phyloP scores from a whole-genome alignment of 2,113 vertebrate species.

The Neolamprologus variostigma region DNA sequence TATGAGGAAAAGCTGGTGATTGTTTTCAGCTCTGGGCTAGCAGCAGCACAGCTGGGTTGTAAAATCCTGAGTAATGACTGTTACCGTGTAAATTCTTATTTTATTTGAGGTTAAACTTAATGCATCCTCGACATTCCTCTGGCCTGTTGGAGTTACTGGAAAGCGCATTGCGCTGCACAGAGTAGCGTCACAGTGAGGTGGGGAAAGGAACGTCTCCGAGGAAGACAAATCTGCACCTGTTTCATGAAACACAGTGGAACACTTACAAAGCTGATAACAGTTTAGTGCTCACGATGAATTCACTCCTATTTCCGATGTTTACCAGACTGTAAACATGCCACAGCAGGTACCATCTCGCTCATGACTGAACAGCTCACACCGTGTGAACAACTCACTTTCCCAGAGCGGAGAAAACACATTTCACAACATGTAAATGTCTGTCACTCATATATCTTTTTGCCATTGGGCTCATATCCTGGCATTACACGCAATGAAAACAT shows the following conservation, averaged over 20 bases:
- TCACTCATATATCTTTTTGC: not conserved
- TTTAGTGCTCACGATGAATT: not conserved
- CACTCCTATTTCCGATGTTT: not conserved
- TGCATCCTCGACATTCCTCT: not conserved
- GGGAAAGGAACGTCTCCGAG: not conserved
- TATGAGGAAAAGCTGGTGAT: not conserved
- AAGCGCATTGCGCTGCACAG: accelerated
- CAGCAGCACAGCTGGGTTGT: not conserved
- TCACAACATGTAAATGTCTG: not conserved
- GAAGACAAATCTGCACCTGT: not conserved
- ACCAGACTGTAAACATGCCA: not conserved
- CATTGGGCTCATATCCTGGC: not conserved
- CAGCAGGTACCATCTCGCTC: not conserved
- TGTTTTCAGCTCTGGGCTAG: not conserved
- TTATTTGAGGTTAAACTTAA: not conserved
- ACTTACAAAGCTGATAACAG: not conserved
- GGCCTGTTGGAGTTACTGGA: not conserved
- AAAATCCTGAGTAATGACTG: not conserved
- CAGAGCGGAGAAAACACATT: not conserved
- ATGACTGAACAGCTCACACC: not conserved
- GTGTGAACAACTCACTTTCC: not conserved
- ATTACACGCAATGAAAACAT: not conserved
- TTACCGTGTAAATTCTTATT: not conserved
- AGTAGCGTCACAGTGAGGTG: not conserved
- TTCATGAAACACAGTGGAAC: not conserved